phyloP scores from a whole-genome alignment of 2,797 vertebrate genomes.

The Anisognathus igniventris region DNA sequence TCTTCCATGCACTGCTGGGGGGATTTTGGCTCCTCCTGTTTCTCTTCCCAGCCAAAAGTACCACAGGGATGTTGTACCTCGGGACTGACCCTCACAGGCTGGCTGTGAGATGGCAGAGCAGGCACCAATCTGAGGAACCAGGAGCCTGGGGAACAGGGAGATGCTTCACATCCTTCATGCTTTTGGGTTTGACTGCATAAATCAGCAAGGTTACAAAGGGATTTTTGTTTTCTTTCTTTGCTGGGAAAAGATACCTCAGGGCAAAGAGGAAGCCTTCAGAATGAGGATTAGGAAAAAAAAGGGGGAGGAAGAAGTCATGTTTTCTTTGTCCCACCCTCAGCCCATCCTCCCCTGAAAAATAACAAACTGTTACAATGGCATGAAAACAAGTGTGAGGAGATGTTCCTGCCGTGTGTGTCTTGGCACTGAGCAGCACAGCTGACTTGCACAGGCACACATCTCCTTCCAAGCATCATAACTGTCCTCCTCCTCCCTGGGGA shows the following conservation, averaged over 20 bases:
- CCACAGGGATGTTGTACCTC: neutral
- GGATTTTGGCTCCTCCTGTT: neutral
- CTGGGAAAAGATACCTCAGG: neutral
- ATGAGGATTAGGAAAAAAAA: neutral
- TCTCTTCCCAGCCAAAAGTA: neutral
- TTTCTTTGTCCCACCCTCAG: neutral
- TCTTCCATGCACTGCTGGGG: neutral
- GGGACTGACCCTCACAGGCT: rapidly evolving
- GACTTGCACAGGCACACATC: neutral
- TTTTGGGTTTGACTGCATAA: neutral
- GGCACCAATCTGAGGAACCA: neutral
- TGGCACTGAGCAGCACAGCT: neutral
- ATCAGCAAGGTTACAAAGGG: neutral
- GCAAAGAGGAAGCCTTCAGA: neutral
- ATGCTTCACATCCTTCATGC: neutral
- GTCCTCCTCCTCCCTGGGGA: neutral
- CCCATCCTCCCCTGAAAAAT: neutral
- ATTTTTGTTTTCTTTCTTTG: neutral
- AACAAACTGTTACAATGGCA: neutral
- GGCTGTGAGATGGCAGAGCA: neutral
- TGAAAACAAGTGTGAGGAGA: neutral
- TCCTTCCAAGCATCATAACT: slow-evolving; percentile 8
- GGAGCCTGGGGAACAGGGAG: neutral
- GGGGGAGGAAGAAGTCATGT: neutral
- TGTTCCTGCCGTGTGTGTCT: slow-evolving; percentile 12